A percentile compares a stretch with the other conserved stretches of the same genome.
These are phyloP conservation scores for Tadarida brasiliensis DNA, from an alignment of 2,797 vertebrate genomes.

Conservation along the genomic window DNA sequence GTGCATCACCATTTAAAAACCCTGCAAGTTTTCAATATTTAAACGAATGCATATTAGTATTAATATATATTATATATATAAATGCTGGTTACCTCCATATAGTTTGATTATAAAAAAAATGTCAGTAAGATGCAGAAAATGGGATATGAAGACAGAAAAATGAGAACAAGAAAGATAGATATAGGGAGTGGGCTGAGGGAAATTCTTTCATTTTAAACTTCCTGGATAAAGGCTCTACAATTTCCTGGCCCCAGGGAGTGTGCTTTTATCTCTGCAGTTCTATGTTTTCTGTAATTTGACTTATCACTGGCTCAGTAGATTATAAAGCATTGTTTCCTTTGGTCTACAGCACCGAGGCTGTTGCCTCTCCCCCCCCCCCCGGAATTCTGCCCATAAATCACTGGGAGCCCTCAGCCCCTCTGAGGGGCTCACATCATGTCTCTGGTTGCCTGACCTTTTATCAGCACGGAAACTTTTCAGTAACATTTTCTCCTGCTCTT, in stretches of 20 bases:
- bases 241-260: constrained; percentile 76
- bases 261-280: constrained; percentile 76
- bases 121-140: constrained; percentile 70
- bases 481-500: constrained; percentile 29
- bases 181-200: constrained; percentile 50
- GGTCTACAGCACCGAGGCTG: constrained; percentile 24
- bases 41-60: neutral
- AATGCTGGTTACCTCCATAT: constrained; percentile 53
- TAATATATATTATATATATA: neutral
- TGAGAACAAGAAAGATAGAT: constrained; percentile 65
- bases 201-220: constrained; percentile 69
- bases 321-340: constrained; percentile 71
- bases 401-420: neutral
- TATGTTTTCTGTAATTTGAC: constrained; percentile 77
- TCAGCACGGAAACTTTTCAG: constrained; percentile 50
- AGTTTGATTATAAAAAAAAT: constrained; percentile 67
- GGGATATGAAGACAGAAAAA: constrained; percentile 74
- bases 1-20: constrained; percentile 11
- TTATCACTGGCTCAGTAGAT: constrained; percentile 77
- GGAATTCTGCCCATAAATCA: constrained; percentile 75
- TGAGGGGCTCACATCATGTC: constrained; percentile 24
- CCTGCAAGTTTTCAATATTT: constrained; percentile 63
- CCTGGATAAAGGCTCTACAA: constrained; percentile 68
- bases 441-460: constrained; percentile 50
- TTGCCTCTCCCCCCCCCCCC: neutral